Conservation (phyloP, 2,797 vertebrate genomes). For the Clarias laeviceps region DNA sequence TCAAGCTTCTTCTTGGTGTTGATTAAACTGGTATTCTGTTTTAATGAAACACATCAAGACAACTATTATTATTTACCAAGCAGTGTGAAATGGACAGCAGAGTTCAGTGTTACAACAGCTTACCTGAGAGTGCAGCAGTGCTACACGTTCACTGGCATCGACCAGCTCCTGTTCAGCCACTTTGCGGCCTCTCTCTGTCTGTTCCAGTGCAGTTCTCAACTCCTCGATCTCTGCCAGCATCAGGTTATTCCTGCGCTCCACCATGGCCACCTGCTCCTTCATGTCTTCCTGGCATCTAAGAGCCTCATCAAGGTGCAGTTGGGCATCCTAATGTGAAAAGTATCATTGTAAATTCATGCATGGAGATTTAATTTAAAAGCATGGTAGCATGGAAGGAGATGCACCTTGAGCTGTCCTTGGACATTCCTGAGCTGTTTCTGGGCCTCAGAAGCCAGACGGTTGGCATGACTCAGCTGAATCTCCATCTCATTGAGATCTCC, state of each 20-base stretch:
- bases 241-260: slow-evolving; percentile 74
- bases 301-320: slow-evolving; percentile 82
- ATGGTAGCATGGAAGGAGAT: neutral
- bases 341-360: neutral
- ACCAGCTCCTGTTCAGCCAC: slow-evolving; percentile 86
- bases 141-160: slow-evolving; percentile 82
- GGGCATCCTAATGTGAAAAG: slow-evolving; percentile 68
- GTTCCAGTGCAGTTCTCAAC: slow-evolving; percentile 81
- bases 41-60: neutral
- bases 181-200: slow-evolving; percentile 82
- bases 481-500: slow-evolving; percentile 87
- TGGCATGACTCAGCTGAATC: slow-evolving; percentile 84
- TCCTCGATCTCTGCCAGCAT: slow-evolving; percentile 87
- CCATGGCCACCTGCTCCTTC: slow-evolving; percentile 85
- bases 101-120: neutral
- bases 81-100: neutral
- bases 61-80: neutral
- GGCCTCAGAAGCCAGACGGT: slow-evolving; percentile 71
- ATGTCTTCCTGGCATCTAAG: slow-evolving; percentile 81
- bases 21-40: slow-evolving; percentile 82
- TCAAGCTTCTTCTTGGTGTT: slow-evolving; percentile 70
- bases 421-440: slow-evolving; percentile 52
- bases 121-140: slow-evolving; percentile 82
- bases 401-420: slow-evolving; percentile 86
- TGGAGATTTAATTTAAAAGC: neutral